Percentiles rank a stretch among this genome's conserved stretches.
These are phyloP conservation scores for Spodoptera picta DNA, from an alignment of 2,888 invertebrate species.

Conservation along the genomic window DNA sequence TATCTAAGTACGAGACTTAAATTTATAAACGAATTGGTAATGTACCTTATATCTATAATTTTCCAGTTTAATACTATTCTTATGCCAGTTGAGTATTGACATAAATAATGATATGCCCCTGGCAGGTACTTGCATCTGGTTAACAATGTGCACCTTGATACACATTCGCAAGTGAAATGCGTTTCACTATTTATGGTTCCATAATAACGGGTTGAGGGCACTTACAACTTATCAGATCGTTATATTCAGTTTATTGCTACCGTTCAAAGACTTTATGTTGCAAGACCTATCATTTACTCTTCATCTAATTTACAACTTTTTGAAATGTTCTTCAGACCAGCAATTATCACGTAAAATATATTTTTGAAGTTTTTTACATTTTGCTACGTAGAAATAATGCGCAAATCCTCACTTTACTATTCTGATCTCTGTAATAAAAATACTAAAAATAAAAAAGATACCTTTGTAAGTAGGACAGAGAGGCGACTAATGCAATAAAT, in stretches of 20 bases:
- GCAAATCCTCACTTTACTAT: slow-evolving; percentile 41
- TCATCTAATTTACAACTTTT: slow-evolving; percentile 45
- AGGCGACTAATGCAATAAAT: slow-evolving; percentile 79
- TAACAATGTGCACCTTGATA: slow-evolving; percentile 46
- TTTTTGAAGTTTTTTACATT: slow-evolving; percentile 8
- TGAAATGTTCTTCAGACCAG: slow-evolving; percentile 8
- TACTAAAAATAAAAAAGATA: slow-evolving; percentile 69
- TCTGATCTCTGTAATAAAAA: slow-evolving; percentile 52
- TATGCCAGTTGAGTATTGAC: not conserved
- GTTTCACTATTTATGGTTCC: slow-evolving; percentile 61
- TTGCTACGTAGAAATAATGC: slow-evolving; percentile 39
- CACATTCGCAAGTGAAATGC: slow-evolving; percentile 54
- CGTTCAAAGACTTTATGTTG: slow-evolving; percentile 50
- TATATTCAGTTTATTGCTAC: slow-evolving; percentile 62
- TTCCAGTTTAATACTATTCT: not conserved
- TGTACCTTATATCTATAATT: too few relatives aligned
- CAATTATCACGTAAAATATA: slow-evolving; percentile 4
- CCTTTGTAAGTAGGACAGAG: slow-evolving; percentile 73
- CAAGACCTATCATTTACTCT: slow-evolving; percentile 47
- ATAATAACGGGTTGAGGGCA: slow-evolving; percentile 63
- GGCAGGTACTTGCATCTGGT: slow-evolving; percentile 16
- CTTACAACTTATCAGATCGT: slow-evolving; percentile 63
- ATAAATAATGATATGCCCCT: slow-evolving; percentile 11
- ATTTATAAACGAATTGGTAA: too few relatives aligned
- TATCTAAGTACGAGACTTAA: too few relatives aligned